Base-by-base conservation (phyloP, 2,797 vertebrate genomes). In the Notolabrus celidotus region DNA sequence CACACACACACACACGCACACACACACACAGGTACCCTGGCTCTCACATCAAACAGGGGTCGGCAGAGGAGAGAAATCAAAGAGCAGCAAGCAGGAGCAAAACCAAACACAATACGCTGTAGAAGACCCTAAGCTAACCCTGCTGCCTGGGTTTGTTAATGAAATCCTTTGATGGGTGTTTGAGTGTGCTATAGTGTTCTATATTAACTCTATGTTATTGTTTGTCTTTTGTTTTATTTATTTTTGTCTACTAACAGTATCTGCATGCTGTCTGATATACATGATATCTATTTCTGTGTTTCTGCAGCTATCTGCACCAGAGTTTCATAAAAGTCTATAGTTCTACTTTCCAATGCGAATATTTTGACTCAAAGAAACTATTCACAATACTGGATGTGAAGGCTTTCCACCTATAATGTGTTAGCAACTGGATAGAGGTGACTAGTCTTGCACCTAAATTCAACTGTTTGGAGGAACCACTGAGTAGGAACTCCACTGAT, bases 21-120 rank as follows among this genome's bases (percentile, higher is more conserved):
- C 59, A 39, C 42, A 42, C 20, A 51, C 51, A 51, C 27, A 66
- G 19, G 55, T 36, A 22, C 41, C 36, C 33, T 59, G 53, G 27
- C 56, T 61, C 42, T 58, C 36, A 82, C 82, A 80, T 84, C 83
- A 90, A 87, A 86, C 77, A 70, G 53, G 60, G 74, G 83, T 87
- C 84, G 80, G 67, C 59, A 57, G 74, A 83, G 63, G 71, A 73
- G 61, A 76, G 74, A 71, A 89, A 87, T 86, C 79, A 87, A 85
- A 89, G 84, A 23, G 46, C 71, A 73, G 67, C 43, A 33, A 72
- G 41, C 52, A 74, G 34, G 58, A 86, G 51, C n/a, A 52, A 74
- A 83, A 73, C 2, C 64, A 65, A 80, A 84, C 56, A 61, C 62
- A 67, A 20, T 55, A 53, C 22, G 1, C 47, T 55, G 55, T 29